Conservation (phyloP, 2,113 vertebrate genomes). For the Coreoperca whiteheadi region DNA sequence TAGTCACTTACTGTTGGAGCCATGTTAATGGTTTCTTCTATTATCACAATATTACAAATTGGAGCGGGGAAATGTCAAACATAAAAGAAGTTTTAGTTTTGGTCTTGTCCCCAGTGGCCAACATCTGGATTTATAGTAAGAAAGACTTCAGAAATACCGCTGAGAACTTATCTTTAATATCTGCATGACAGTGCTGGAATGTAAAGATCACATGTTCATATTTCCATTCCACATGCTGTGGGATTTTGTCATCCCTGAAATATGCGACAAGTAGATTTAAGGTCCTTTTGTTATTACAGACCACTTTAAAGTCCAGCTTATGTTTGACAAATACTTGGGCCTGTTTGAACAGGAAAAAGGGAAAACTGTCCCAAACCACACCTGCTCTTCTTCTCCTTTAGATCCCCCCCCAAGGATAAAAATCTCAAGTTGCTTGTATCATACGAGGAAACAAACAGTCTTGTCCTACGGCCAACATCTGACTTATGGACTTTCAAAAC, state of each 20-base stretch:
- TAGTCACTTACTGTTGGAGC: background rate
- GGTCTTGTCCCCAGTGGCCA: background rate
- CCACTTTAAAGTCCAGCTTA: conserved; percentile 50
- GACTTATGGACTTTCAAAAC: conserved; percentile 41
- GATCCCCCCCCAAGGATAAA: conserved; percentile 47
- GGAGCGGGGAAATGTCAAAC: background rate
- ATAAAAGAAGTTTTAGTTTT: background rate
- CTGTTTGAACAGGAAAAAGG: conserved; percentile 68
- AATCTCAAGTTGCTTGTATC: conserved; percentile 55
- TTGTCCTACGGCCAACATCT: conserved; percentile 38
- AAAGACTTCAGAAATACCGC: background rate
- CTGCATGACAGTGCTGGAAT: background rate
- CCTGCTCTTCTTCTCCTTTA: conserved; percentile 31
- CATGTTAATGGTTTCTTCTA: background rate
- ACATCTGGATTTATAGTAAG: conserved; percentile 6
- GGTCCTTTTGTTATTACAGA: conserved; percentile 67
- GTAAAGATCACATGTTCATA: conserved; percentile 39
- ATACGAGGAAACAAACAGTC: conserved; percentile 40
- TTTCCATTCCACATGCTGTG: conserved; percentile 15
- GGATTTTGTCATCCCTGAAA: conserved; percentile 54
- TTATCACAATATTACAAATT: background rate
- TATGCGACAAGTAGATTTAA: conserved; percentile 69
- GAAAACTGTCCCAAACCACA: conserved; percentile 34
- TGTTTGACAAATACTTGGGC: conserved; percentile 73
- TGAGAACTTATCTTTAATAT: background rate